Base-by-base conservation (phyloP, 2,113 vertebrate species). In the Lipophrys pholis region DNA sequence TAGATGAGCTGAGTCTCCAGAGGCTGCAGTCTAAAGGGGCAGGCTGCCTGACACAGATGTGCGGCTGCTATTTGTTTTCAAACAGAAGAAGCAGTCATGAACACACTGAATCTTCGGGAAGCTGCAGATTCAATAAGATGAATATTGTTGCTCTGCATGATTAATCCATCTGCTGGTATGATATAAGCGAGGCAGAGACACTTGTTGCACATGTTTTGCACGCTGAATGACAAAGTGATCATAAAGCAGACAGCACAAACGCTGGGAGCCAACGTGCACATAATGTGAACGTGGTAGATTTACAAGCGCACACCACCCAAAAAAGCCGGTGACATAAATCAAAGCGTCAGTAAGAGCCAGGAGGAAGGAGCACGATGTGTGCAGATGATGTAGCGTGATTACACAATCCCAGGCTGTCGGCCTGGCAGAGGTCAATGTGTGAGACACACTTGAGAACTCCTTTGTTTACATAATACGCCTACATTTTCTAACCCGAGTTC, bases 341-440 rank as follows among this genome's bases (percentile, higher is more conserved):
- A 81, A 73, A 83, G 78, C 83, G 88, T 87, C 88, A 92, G 84
- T 45, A 70, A 45, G 61, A 75, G 63, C 67, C 64, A 56, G 72
- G 54, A 66, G 59, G 73, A 35, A 55, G 54, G 73, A 55, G 51
- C 46, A 51, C 65, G 51, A 7, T 53, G 76, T 81, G 80, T 63
- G 55, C 60, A 59, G 62, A 72, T 64, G 67, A 72, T 65, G 53
- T 14, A 66, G 72, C 52, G 50, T 35, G 7, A 78, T 91, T 88
- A 90, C 68, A 86, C 84, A 91, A 85, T 72, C 80, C 54, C 66
- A 57, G 71, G 51, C 80, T 77, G 69, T 82, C 72, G 6, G 36
- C 64, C 11, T 57, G 58, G 46, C 72, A 68, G 61, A 75, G 80
- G 76, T 74, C 48, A 14, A 12, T 15, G 56, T 42, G 11, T n/a